A percentile compares a stretch with the other conserved stretches of the same genome.
Evolutionary conservation across 92 coral and sea anemone genomes (phyloP).

Genomic region (Porites lobata): DNA sequence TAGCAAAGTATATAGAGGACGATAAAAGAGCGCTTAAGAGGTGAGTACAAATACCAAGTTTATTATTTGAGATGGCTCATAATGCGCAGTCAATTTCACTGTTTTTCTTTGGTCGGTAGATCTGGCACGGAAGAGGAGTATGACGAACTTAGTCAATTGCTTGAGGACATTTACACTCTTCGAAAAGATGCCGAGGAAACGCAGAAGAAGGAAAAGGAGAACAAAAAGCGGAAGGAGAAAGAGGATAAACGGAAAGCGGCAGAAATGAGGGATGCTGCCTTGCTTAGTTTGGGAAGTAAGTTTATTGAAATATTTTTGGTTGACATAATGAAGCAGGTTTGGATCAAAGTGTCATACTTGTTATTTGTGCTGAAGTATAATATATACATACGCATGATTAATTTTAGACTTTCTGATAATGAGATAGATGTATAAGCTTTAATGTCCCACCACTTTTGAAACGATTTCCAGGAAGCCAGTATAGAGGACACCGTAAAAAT

Average conservation of each 20-base stretch:
- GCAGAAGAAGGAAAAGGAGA: constrained; percentile 31
- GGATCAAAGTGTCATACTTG: neutral
- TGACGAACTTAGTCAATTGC: constrained; percentile 36
- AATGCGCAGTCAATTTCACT: too few species aligned
- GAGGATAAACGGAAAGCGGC: constrained; percentile 48
- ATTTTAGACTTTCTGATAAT: too few species aligned
- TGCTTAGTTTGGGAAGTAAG: constrained; percentile 60
- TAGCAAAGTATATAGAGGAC: constrained; percentile 16
- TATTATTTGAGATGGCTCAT: neutral
- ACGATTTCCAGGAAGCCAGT: too few species aligned
- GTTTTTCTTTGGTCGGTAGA: constrained; percentile 40
- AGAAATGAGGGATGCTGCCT: constrained; percentile 61
- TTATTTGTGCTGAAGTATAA: neutral
- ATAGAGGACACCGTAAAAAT: too few species aligned
- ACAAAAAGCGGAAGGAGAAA: constrained; percentile 50
- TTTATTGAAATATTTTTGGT: neutral
- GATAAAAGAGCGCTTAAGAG: constrained; percentile 19
- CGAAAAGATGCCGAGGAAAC: constrained; percentile 39
- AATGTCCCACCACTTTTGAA: too few species aligned
- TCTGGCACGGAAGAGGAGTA: constrained; percentile 49
- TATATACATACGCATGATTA: too few species aligned
- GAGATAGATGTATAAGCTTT: too few species aligned
- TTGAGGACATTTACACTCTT: constrained; percentile 48
- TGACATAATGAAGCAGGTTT: neutral
- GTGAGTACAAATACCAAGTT: constrained; percentile 30